These are phyloP conservation scores for Allacma fusca DNA, from an alignment of 2,888 invertebrate genomes.

Conservation along the genomic window DNA sequence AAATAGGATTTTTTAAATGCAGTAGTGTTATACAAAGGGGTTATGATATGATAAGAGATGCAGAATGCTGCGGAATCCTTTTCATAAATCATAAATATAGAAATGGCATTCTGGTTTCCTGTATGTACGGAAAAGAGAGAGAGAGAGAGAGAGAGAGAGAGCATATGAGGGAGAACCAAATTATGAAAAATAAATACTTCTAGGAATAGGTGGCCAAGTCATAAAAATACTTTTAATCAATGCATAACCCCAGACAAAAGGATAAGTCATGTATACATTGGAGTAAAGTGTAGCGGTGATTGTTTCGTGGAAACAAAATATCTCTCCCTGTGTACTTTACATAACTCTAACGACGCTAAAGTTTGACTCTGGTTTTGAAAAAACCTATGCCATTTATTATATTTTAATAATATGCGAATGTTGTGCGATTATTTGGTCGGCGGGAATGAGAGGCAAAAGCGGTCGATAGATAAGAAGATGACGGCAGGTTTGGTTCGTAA, in stretches of 20 bases:
- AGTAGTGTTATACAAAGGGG: background rate
- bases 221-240: slow-evolving; percentile 16
- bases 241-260: background rate
- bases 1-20: background rate
- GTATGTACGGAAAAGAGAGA: no score
- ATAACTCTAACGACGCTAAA: background rate
- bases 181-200: no score
- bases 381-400: slow-evolving; percentile 9
- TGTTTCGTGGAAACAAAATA: background rate
- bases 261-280: background rate
- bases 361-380: background rate
- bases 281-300: background rate
- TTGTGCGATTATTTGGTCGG: slow-evolving; percentile 29
- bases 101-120: background rate
- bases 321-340: background rate
- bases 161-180: no score
- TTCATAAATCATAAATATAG: background rate
- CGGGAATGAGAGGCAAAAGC: slow-evolving; percentile 28
- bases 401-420: slow-evolving; percentile 24
- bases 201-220: background rate
- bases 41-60: background rate
- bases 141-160: no score
- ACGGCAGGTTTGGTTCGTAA: slow-evolving; percentile 38
- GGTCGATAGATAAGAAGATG: slow-evolving; percentile 40
- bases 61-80: slow-evolving; percentile 9